Evolutionary conservation across 2,797 vertebrate species (phyloP).

Genomic region (Leptoclinus maculatus): DNA sequence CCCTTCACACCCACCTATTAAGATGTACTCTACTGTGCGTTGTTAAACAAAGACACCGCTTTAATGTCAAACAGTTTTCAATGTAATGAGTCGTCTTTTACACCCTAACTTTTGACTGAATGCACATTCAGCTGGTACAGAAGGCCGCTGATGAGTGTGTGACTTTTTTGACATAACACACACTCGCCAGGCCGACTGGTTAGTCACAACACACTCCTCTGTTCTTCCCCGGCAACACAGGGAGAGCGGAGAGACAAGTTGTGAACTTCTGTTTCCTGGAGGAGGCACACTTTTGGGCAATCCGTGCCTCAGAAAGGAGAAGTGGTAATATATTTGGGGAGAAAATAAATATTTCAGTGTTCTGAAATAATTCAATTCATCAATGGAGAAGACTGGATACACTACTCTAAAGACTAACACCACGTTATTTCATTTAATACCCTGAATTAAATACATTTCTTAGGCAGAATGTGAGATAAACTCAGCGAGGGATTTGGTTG

Average conservation of each 20-base stretch:
- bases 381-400: background rate
- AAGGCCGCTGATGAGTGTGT: constrained; percentile 75
- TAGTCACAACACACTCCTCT: constrained; percentile 75
- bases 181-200: constrained; percentile 63
- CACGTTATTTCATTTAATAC: background rate
- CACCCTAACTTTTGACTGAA: constrained; percentile 65
- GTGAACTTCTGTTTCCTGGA: constrained; percentile 74
- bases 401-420: background rate
- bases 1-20: constrained; percentile 57
- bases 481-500: background rate
- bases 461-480: background rate
- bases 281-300: constrained; percentile 50
- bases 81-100: constrained; percentile 43
- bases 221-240: constrained; percentile 75
- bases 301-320: constrained; percentile 35
- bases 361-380: background rate
- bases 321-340: constrained; percentile 43
- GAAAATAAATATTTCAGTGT: constrained; percentile 26
- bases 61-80: constrained; percentile 48
- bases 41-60: constrained; percentile 62
- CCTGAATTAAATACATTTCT: background rate
- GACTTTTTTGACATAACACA: constrained; percentile 77
- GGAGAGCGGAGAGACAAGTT: constrained; percentile 56
- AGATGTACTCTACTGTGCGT: constrained; percentile 49
- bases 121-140: constrained; percentile 66